Evolutionary conservation across 2,888 invertebrate genomes (phyloP).

Genomic region (Sicus ferrugineus): DNA sequence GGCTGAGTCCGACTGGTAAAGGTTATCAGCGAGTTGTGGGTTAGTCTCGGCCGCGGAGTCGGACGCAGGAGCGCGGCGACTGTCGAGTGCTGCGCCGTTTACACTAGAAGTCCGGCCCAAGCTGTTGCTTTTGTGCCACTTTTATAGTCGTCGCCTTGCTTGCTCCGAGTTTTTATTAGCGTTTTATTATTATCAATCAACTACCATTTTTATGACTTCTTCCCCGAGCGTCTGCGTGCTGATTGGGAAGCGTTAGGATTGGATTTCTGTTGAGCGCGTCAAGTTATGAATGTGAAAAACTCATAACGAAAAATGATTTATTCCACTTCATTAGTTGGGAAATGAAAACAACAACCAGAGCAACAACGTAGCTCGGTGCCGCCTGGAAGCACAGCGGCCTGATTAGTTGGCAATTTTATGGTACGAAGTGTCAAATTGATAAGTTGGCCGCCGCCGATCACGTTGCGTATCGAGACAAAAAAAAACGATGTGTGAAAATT

Average conservation of each 20-base stretch:
- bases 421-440: not conserved
- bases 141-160: not conserved
- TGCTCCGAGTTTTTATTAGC: not conserved
- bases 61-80: not conserved
- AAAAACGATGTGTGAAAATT: no score
- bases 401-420: not conserved
- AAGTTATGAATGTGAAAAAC: not conserved
- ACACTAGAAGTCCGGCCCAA: not conserved
- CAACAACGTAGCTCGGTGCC: not conserved
- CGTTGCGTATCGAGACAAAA: no score
- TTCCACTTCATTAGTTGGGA: no score
- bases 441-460: not conserved
- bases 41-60: not conserved
- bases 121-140: not conserved
- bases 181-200: conserved; percentile 9
- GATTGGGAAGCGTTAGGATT: not conserved
- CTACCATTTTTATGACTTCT: not conserved
- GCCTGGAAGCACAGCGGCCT: not conserved
- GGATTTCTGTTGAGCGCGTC: not conserved
- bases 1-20: not conserved
- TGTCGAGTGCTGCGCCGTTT: not conserved
- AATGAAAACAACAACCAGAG: no score
- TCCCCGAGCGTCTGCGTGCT: no score
- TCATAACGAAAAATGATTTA: no score
- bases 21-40: not conserved